Evolutionary conservation across 1,140 invertebrate species (phyloP).

Genomic region (Linepithema humile): DNA sequence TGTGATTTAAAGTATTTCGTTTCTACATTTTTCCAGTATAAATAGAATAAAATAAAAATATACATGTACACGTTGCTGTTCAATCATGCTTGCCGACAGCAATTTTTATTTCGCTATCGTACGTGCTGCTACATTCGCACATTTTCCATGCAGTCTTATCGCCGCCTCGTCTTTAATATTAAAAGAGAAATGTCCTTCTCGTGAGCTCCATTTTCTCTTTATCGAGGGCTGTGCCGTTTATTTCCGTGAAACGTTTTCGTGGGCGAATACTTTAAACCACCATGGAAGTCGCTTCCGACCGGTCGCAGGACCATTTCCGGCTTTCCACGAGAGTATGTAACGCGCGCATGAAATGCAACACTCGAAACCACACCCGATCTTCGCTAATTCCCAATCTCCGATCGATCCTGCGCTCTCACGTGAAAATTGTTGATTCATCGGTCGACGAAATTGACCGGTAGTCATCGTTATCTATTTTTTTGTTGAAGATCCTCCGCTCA

Average conservation of each 20-base stretch:
- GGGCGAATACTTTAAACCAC: not conserved
- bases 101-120: not conserved
- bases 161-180: not conserved
- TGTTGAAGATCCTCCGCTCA: slow-evolving; percentile 15
- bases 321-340: not conserved
- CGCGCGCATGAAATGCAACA: not conserved
- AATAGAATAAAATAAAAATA: not conserved
- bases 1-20: too few relatives aligned
- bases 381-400: slow-evolving; percentile 13
- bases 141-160: not conserved
- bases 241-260: not conserved
- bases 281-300: not conserved
- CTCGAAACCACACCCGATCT: not conserved
- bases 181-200: not conserved
- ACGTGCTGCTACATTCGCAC: not conserved
- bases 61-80: not conserved
- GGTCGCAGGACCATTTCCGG: slow-evolving; percentile 6
- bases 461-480: slow-evolving; percentile 33
- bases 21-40: not conserved
- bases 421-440: slow-evolving; percentile 35
- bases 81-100: not conserved
- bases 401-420: not conserved
- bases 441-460: slow-evolving; percentile 15
- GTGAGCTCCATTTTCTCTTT: not conserved
- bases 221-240: not conserved